A percentile compares a stretch with the other conserved stretches of the same genome.
These are phyloP conservation scores for Trichogramma pretiosum DNA, from an alignment of 1,140 invertebrate genomes.

Conservation along the genomic window DNA sequence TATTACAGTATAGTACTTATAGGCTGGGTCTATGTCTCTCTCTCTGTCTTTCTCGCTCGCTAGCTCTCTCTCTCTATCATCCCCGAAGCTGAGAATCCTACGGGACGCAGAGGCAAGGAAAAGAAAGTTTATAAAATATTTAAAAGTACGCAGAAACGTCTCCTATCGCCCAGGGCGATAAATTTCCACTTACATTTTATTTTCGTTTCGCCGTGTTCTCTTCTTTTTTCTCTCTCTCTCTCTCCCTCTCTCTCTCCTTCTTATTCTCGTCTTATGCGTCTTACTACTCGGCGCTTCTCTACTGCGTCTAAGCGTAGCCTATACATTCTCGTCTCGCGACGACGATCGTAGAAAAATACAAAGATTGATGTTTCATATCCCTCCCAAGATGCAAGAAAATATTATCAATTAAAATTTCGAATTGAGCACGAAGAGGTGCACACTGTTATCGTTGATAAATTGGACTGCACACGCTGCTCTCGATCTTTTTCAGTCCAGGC, in stretches of 20 bases:
- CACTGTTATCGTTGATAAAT: too few relatives aligned
- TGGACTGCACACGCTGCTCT: too few relatives aligned
- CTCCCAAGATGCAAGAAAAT: too few relatives aligned
- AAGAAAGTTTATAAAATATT: constrained; percentile 49
- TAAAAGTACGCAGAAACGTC: constrained; percentile 46
- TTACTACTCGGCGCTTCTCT: too few relatives aligned
- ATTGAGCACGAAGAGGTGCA: too few relatives aligned
- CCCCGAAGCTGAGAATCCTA: constrained; percentile 26
- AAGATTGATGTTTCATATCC: constrained; percentile 10
- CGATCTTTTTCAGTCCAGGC: too few relatives aligned
- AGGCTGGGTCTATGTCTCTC: too few relatives aligned
- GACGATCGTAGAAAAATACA: constrained; percentile 7
- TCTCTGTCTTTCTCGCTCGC: constrained; percentile 12
- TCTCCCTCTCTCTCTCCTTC: too few relatives aligned
- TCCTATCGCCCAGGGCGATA: constrained; percentile 45
- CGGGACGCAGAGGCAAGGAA: constrained; percentile 29
- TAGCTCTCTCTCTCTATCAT: constrained; percentile 19
- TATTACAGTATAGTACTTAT: too few relatives aligned
- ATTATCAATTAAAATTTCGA: constrained; percentile 16
- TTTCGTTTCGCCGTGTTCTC: constrained; percentile 40
- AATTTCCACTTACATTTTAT: constrained; percentile 49
- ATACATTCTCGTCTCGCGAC: too few relatives aligned
- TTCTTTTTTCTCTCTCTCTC: constrained; percentile 32
- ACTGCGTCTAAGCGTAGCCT: too few relatives aligned
- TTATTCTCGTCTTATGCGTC: too few relatives aligned